phyloP scores from a whole-genome alignment of 2,113 vertebrate genomes.

The Lagopus muta region DNA sequence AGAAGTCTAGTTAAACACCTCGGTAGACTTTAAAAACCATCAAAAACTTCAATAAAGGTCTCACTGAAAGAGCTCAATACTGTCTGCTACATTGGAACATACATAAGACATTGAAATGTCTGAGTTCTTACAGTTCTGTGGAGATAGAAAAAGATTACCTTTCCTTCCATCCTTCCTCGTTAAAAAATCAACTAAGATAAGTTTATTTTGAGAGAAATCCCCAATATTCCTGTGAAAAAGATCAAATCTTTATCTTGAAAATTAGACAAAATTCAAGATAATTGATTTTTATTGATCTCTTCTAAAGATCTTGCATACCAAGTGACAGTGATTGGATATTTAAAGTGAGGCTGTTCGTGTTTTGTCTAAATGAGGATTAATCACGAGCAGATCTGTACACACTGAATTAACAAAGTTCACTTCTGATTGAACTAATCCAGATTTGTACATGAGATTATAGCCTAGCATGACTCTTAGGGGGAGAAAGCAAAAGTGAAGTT shows the following conservation, averaged over 20 bases:
- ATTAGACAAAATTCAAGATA: neutral
- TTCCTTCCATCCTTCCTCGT: neutral
- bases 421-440: neutral
- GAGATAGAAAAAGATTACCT: neutral
- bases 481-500: neutral
- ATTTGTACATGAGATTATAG: neutral
- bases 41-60: neutral
- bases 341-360: neutral
- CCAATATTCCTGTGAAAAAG: neutral
- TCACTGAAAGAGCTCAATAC: neutral
- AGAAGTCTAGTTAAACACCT: neutral
- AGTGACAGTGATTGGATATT: neutral
- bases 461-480: rapidly evolving
- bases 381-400: neutral
- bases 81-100: neutral
- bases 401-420: neutral
- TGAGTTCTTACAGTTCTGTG: neutral
- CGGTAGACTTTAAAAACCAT: neutral
- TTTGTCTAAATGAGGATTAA: neutral
- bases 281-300: neutral
- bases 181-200: neutral
- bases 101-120: neutral
- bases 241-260: neutral
- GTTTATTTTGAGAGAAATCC: slow-evolving; percentile 15
- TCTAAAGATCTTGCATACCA: neutral